A percentile compares a stretch with the other conserved stretches of the same genome.
These are phyloP conservation scores for Axis porcinus DNA, from an alignment of 2,113 vertebrate species.

Conservation along the genomic window DNA sequence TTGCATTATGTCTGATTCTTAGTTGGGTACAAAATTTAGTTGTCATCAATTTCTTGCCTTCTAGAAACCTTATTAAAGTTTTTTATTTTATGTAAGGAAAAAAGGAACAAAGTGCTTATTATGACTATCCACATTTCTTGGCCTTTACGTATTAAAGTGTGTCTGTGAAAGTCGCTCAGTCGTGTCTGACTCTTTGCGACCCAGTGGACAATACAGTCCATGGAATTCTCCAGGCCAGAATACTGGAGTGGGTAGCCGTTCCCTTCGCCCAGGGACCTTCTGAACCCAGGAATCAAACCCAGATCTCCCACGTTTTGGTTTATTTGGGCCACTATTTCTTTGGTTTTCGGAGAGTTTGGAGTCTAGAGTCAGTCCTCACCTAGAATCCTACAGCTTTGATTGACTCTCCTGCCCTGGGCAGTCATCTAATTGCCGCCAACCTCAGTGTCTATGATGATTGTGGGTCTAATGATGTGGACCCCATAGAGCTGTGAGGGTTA, in stretches of 20 bases:
- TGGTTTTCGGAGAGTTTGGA: not conserved
- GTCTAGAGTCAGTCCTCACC: not conserved
- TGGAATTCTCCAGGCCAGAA: not conserved
- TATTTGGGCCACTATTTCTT: not conserved
- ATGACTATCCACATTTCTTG: not conserved
- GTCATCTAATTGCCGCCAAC: not conserved
- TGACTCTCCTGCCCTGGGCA: not conserved
- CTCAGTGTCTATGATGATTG: not conserved
- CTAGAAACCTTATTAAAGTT: not conserved
- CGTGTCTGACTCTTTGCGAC: not conserved
- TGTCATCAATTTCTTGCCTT: conserved; percentile 26
- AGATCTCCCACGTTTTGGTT: not conserved
- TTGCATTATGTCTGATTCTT: conserved; percentile 5
- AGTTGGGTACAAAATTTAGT: not conserved
- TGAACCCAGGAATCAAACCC: not conserved
- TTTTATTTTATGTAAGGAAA: not conserved
- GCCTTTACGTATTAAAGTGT: not conserved
- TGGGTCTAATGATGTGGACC: not conserved
- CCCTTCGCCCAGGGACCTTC: not conserved
- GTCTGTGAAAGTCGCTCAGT: not conserved
- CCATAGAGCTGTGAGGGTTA: not conserved
- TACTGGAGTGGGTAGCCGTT: not conserved
- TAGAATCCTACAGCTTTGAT: not conserved
- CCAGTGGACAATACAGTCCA: not conserved
- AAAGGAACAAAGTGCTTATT: not conserved